A percentile compares a stretch with the other conserved stretches of the same genome.
Evolutionary conservation across 2,888 invertebrate species (phyloP).

Genomic region (Drosophila kanekoi): DNA sequence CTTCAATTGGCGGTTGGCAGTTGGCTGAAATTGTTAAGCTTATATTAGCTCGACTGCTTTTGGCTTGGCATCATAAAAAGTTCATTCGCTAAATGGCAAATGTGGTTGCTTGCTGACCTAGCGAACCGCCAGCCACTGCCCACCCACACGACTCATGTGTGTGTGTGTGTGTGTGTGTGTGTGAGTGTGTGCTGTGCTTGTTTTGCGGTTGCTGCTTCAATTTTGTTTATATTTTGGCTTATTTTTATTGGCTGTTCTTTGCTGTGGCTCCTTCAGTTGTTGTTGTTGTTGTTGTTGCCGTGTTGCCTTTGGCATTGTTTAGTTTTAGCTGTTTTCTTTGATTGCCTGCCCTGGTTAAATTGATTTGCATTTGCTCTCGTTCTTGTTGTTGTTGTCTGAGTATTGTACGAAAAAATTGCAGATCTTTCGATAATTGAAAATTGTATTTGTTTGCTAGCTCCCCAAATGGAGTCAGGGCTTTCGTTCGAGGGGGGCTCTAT

Average conservation of each 20-base stretch:
- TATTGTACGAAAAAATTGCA: conserved; percentile 45
- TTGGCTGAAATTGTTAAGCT: conserved; percentile 65
- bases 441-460: conserved; percentile 42
- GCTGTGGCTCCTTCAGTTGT: conserved; percentile 34
- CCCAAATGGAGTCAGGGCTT: conserved; percentile 26
- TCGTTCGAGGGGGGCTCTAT: neutral
- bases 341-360: conserved; percentile 48
- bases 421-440: conserved; percentile 69
- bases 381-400: conserved; percentile 18
- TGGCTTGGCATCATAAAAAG: conserved; percentile 64
- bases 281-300: conserved; percentile 11
- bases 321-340: conserved; percentile 48
- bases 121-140: conserved; percentile 22
- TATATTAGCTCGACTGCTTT: conserved; percentile 46
- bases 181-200: conserved; percentile 18
- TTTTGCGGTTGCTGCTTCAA: conserved; percentile 61
- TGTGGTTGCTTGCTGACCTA: conserved; percentile 51
- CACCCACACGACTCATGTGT: conserved; percentile 19
- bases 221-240: conserved; percentile 74
- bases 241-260: conserved; percentile 67
- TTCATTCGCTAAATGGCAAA: conserved; percentile 71
- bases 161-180: conserved; percentile 28
- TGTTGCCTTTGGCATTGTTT: conserved; percentile 54
- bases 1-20: conserved; percentile 56
- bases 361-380: conserved; percentile 64